Conservation (phyloP, 2,888 invertebrate species). For the Drosophila mettleri region DNA sequence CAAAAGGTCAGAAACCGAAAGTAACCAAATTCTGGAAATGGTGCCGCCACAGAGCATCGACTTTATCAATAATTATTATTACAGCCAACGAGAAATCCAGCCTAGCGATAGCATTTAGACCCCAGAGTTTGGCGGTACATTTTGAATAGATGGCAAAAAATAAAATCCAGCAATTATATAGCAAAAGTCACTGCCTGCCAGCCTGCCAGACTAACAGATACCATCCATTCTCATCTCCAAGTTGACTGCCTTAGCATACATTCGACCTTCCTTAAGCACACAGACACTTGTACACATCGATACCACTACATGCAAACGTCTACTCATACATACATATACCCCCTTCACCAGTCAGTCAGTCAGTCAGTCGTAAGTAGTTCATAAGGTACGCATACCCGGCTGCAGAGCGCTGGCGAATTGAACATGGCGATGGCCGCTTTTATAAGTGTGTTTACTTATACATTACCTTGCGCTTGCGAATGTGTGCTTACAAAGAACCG, state of each 20-base stretch:
- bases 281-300: background rate
- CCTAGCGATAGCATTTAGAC: constrained; percentile 34
- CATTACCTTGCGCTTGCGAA: constrained; percentile 12
- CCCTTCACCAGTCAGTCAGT: constrained; percentile 12
- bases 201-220: background rate
- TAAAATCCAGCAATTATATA: background rate
- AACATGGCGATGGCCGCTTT: constrained; percentile 30
- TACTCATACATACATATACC: background rate
- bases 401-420: constrained; percentile 5
- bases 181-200: background rate
- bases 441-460: constrained; percentile 17
- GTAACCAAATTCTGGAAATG: constrained; percentile 24
- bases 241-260: constrained; percentile 5
- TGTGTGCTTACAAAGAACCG: constrained; percentile 10
- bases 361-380: constrained; percentile 13
- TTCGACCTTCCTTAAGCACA: constrained; percentile 8
- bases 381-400: constrained; percentile 14
- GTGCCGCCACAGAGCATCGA: constrained; percentile 17
- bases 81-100: constrained; percentile 18
- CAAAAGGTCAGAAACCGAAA: constrained; percentile 28
- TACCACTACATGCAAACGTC: background rate
- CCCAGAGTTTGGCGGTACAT: constrained; percentile 3
- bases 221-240: constrained; percentile 1
- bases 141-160: constrained; percentile 6
- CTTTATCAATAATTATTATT: constrained; percentile 29